phyloP scores from a whole-genome alignment of 2,797 vertebrate genomes.

The Mus caroli region DNA sequence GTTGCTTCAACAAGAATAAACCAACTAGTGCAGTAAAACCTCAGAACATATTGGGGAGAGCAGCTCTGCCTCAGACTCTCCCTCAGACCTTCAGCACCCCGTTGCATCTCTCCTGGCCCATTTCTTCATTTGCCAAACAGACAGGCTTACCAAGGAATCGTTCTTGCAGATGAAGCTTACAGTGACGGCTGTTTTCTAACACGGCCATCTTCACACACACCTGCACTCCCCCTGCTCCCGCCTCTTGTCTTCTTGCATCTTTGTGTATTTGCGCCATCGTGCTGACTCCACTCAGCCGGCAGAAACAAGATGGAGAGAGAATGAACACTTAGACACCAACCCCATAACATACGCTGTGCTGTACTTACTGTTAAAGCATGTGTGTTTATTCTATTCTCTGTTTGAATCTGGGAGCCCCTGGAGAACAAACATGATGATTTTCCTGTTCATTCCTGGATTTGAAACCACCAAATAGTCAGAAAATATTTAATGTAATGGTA shows the following conservation, averaged over 20 bases:
- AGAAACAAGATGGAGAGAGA: neutral
- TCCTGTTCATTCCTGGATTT: conserved; percentile 49
- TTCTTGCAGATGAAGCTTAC: neutral
- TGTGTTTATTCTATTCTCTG: conserved; percentile 26
- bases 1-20: conserved; percentile 3
- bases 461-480: conserved; percentile 5
- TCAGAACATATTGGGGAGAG: conserved; percentile 43
- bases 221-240: neutral
- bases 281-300: neutral
- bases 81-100: conserved; percentile 21
- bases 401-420: conserved; percentile 19
- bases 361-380: neutral
- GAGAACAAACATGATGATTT: neutral
- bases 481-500: conserved; percentile 35
- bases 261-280: neutral
- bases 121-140: conserved; percentile 27
- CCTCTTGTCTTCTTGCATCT: neutral
- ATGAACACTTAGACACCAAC: neutral
- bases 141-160: neutral
- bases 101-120: neutral
- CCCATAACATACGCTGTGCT: neutral
- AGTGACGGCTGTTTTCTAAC: neutral
- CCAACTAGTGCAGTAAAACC: neutral
- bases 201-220: neutral
- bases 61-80: conserved; percentile 8